Percentiles rank a stretch among this genome's conserved stretches.
Conservation (phyloP, 1,140 invertebrate genomes). For the Luehdorfia chinensis region DNA sequence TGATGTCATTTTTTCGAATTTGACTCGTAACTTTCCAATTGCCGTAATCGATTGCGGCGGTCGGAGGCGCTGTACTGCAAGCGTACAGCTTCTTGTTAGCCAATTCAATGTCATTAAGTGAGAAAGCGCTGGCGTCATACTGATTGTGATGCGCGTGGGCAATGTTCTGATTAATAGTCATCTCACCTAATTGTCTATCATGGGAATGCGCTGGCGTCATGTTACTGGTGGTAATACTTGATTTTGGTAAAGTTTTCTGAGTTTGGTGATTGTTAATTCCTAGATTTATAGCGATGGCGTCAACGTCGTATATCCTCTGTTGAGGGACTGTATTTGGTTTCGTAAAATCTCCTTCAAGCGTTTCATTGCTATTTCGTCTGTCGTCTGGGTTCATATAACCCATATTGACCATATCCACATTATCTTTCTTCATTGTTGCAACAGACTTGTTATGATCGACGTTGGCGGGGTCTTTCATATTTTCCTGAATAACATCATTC, state of each 20-base stretch:
- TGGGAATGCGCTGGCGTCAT: constrained; percentile 57
- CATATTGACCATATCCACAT: constrained; percentile 72
- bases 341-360: constrained; percentile 37
- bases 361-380: constrained; percentile 34
- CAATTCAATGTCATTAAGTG: constrained; percentile 59
- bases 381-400: constrained; percentile 63
- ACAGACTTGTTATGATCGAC: constrained; percentile 41
- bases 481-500: constrained; percentile 29
- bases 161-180: constrained; percentile 46
- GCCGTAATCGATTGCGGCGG: constrained; percentile 55
- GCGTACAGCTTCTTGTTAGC: constrained; percentile 65
- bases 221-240: constrained; percentile 34
- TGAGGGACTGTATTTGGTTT: constrained; percentile 36
- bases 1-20: constrained; percentile 49
- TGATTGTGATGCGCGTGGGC: constrained; percentile 56
- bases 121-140: constrained; percentile 55
- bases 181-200: constrained; percentile 42
- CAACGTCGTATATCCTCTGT: too few relatives aligned
- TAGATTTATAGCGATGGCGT: constrained; percentile 59
- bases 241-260: constrained; percentile 43
- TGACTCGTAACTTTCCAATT: constrained; percentile 62
- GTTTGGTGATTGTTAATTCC: constrained; percentile 52
- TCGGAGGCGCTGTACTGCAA: constrained; percentile 32
- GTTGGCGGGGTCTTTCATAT: constrained; percentile 30
- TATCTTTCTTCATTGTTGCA: constrained; percentile 50